These are phyloP conservation scores for Drosophila paulistorum DNA, from an alignment of 1,140 invertebrate genomes.

Conservation along the genomic window DNA sequence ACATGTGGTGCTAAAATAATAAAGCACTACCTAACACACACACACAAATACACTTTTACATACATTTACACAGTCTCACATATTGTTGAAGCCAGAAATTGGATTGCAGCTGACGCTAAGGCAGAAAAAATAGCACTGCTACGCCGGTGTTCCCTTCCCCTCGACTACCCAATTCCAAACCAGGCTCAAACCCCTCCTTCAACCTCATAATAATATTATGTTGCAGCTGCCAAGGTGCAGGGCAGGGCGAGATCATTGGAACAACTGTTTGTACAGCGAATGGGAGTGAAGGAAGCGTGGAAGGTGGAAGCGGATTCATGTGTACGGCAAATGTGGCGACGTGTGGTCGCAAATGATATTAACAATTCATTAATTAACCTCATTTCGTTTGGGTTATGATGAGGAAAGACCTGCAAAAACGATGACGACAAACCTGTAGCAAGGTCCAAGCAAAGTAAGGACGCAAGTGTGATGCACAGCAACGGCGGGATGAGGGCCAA, in stretches of 20 bases:
- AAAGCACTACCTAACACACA: slow-evolving; percentile 57
- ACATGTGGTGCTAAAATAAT: slow-evolving; percentile 70
- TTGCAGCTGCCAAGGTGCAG: slow-evolving; percentile 76
- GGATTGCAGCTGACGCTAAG: slow-evolving; percentile 72
- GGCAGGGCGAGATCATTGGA: slow-evolving; percentile 62
- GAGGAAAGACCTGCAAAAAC: slow-evolving; percentile 37
- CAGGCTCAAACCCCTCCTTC: neutral
- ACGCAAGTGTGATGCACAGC: slow-evolving; percentile 7
- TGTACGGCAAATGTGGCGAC: slow-evolving; percentile 63
- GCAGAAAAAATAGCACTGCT: slow-evolving; percentile 41
- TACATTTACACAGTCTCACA: slow-evolving; percentile 35
- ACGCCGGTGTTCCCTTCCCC: neutral
- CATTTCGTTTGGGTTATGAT: slow-evolving; percentile 74
- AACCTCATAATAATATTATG: slow-evolving; percentile 75
- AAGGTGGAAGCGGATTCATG: neutral
- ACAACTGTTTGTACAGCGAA: slow-evolving; percentile 61
- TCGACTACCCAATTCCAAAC: neutral
- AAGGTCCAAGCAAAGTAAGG: slow-evolving; percentile 20
- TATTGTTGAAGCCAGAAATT: slow-evolving; percentile 70
- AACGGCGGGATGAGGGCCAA: neutral
- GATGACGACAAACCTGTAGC: slow-evolving; percentile 8
- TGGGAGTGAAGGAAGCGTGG: slow-evolving; percentile 1
- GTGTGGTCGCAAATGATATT: slow-evolving; percentile 80
- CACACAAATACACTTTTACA: slow-evolving; percentile 4
- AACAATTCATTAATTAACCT: slow-evolving; percentile 81